phyloP scores from a whole-genome alignment of 2,113 vertebrate genomes.

The Sebastes fasciatus region DNA sequence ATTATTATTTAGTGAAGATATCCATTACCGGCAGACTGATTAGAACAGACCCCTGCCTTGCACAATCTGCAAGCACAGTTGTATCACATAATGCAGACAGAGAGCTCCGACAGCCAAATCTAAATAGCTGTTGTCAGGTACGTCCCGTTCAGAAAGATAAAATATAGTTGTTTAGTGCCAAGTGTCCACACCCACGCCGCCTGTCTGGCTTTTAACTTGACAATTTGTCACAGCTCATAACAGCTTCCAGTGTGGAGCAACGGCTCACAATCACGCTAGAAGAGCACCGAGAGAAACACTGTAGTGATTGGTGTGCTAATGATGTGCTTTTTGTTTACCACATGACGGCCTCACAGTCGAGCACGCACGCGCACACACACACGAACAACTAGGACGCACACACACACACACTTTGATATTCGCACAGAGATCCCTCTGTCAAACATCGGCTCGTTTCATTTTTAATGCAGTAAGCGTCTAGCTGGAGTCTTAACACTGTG shows the following conservation, averaged over 20 bases:
- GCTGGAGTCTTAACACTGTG: conserved; percentile 24
- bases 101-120: not conserved
- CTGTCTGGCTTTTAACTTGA: conserved; percentile 32
- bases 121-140: conserved; percentile 29
- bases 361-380: not conserved
- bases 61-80: not conserved
- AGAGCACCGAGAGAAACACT: conserved; percentile 5
- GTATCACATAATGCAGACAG: not conserved
- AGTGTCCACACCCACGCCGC: not conserved
- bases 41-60: not conserved
- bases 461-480: conserved; percentile 20
- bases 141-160: conserved; percentile 10
- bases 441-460: conserved; percentile 21
- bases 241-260: conserved; percentile 31
- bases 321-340: conserved; percentile 49
- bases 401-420: not conserved
- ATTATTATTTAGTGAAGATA: conserved; percentile 1
- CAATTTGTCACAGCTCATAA: conserved; percentile 32
- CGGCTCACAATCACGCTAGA: conserved; percentile 18
- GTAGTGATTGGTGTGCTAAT: conserved; percentile 51
- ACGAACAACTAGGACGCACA: not conserved
- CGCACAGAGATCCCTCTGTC: conserved; percentile 12
- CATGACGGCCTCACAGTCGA: not conserved
- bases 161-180: conserved; percentile 1
- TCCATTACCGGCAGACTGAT: not conserved